Evolutionary conservation across 2,888 invertebrate species (phyloP), one percentile per base, ranked within the genome.

Genomic region (Sinopyrophorus schimmeli): DNA sequence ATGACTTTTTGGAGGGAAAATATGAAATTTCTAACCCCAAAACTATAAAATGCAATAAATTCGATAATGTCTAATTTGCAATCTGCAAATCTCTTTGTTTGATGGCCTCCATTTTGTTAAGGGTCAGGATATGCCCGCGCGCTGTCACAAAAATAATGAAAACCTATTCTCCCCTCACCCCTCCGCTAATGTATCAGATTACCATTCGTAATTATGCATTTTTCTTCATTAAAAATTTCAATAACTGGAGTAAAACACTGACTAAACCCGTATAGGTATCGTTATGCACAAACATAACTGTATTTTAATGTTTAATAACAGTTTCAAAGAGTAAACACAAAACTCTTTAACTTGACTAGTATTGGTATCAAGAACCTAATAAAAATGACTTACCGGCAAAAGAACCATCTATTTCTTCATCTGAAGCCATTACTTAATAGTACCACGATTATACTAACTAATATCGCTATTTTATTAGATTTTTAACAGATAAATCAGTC

Each of bases 381-480:
- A 67, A 58, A 58, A 59, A 63, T 67, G 66, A 76, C 85, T 88
- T 80, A 90, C 91, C 90, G 80, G 87, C 89, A 72, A 84, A 87
- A 73, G 84, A 86, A 73, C 89, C 91, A 68, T 90, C 90, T 73
- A 89, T 84, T 77, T 90, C 90, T 71, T 90, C 90, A 69, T 90
- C 90, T 58, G 90, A 90, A 75, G 89, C 90, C 90, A 90, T 90
- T 40, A 46, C 39, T 41, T 14, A 24, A 10, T 27, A n/a, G 12
- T 12, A 10, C 18, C 1, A 24, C 10, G 26, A 27, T 15, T 26
- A 15, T 27, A 18, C 26, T 3, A 5, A 7, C 10, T 32, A 30
- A 44, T 32, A 32, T 34, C 15, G 16, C 18, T 17, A 18, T 28
- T n/a, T n/a, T 30, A 9, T 44, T 39, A 39, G 26, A 16, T 27